phyloP scores from a whole-genome alignment of 2,888 invertebrate species.

The Stenodema calcarata region DNA sequence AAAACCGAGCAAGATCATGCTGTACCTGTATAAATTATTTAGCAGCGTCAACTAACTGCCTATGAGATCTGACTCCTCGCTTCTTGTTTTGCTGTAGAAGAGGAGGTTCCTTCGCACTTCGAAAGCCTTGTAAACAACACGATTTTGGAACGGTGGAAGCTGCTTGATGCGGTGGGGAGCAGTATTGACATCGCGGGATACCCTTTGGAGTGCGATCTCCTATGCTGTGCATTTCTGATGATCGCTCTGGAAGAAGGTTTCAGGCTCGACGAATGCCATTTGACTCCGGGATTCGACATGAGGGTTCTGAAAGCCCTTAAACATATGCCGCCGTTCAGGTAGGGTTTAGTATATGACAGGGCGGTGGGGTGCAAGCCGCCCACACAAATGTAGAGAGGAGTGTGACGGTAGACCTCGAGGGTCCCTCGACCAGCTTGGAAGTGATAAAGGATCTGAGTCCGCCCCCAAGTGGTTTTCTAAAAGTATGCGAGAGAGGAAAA shows the following conservation, averaged over 20 bases:
- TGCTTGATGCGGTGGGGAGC: background rate
- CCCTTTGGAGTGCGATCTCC: background rate
- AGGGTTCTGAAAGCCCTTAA: background rate
- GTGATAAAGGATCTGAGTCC: too few species aligned
- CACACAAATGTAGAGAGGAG: too few species aligned
- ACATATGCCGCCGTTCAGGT: conserved; percentile 17
- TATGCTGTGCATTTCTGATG: background rate
- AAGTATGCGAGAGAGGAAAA: too few species aligned
- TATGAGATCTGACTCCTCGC: background rate
- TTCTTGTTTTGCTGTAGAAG: background rate
- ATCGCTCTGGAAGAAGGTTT: conserved; percentile 26
- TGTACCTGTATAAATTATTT: too few species aligned
- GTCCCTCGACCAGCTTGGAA: too few species aligned
- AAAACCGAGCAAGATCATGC: too few species aligned
- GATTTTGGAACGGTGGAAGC: background rate
- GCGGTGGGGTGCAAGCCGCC: too few species aligned
- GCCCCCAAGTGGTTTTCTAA: too few species aligned
- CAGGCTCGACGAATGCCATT: conserved; percentile 2
- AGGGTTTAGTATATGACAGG: background rate
- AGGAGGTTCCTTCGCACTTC: background rate
- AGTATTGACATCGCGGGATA: background rate
- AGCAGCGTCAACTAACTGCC: background rate
- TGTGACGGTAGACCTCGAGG: too few species aligned
- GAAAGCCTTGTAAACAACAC: background rate
- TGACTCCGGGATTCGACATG: conserved; percentile 2